Evolutionary conservation across 2,888 invertebrate genomes (phyloP), one percentile per base, ranked within the genome.

Genomic region (Lepidocyrtinus sp.): DNA sequence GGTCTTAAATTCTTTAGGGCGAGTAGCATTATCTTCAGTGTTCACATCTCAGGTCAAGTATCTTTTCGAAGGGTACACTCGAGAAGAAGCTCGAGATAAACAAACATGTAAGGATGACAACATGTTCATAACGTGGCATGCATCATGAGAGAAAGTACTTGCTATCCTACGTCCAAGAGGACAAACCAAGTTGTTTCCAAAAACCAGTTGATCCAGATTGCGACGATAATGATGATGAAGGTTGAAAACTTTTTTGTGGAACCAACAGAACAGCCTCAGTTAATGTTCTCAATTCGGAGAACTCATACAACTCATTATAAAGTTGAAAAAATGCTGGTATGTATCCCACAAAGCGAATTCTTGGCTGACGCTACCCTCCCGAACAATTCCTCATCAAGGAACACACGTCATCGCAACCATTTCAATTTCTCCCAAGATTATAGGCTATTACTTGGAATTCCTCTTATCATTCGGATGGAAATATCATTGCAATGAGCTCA

Each of bases 31-130:
- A n/a, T 12, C 59, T 19, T n/a, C 21, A 59, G 21, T 59, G 21
- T 21, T 59, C 59, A 59, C 59, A 59, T 59, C n/a, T n/a, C 21
- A n/a, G 59, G 59, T 59, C 59, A 59, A 59, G 59, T 21, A 59
- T 59, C 59, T 21, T 59, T 59, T 59, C 59, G 22, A 59, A 59
- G 21, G 19, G 59, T 59, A n/a, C n/a, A n/a, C n/a, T n/a, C n/a
- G n/a, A n/a, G n/a, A n/a, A n/a, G n/a, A n/a, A n/a, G n/a, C n/a
- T 36, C 22, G 22, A 59, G 59, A 59, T 59, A 59, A 59, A n/a
- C n/a, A n/a, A n/a, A 59, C 59, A 59, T 59, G 22, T 19, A 21
- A 59, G 59, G 21, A 59, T 59, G 59, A 15, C 59, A 59, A 59
- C 21, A 59, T 59, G 7, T 59, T n/a, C n/a, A n/a, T n/a, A n/a